Evolutionary conservation across 2,113 vertebrate genomes (phyloP), one percentile per base, ranked within the genome.

Genomic region (Bucco capensis): DNA sequence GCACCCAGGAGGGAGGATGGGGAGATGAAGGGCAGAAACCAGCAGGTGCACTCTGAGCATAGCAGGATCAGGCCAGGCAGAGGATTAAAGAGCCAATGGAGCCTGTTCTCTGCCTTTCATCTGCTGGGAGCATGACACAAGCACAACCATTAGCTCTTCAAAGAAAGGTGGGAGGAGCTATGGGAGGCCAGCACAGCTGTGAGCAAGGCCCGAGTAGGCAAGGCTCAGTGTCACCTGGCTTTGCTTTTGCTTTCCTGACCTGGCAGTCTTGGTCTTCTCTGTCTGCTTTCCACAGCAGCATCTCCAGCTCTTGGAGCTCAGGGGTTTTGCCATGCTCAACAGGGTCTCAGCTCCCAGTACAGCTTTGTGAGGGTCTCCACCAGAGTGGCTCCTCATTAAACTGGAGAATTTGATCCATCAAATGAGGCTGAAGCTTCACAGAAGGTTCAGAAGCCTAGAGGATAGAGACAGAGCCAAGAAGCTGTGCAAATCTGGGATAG

Each of bases 121-220:
- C 89, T 93, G 81, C 80, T 62, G 10, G 0, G 3, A 90, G 71
- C 53, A 6, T 91, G 86, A 87, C 91, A 94, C 86, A 79, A 56
- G 79, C 83, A n/a, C 54, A 47, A 83, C 38, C 74, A 92, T 94
- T 86, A 91, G 80, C 93, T 75, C 86, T 93, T 96, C 90, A 94
- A 93, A 96, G 94, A 12, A 49, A 42, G 73, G 33, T 28, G 58
- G 73, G 73, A 54, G 46, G 53, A 90, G 69, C 65, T 83, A 56
- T 27, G 49, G 80, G 66, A 93, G 92, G 37, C 30, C 85, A 40
- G 60, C 49, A 4, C 2, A 3, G 21, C 80, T 54, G 35, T 7
- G 9, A 86, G 86, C 25, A 0, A 56, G 0, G 33, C 73, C 19
- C 1, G 8, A 38, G 61, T 3, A n/a, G 8, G 70, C 64, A 66